Percentiles rank a stretch among this genome's conserved stretches.
Evolutionary conservation across 2,888 invertebrate species (phyloP).

Genomic region (Napeogenes sylphis): DNA sequence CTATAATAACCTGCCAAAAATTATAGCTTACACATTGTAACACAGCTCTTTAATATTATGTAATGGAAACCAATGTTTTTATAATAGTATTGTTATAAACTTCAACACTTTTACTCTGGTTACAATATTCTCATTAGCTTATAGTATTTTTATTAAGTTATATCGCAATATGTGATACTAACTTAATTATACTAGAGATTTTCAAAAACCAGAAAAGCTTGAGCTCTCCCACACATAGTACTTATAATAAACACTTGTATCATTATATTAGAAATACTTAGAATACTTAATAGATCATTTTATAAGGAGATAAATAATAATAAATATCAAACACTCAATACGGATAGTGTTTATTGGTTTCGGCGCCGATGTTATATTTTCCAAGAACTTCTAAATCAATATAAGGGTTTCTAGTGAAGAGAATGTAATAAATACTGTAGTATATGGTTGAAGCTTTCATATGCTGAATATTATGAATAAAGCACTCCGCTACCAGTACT

Average conservation of each 20-base stretch:
- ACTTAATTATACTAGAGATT: too few relatives aligned
- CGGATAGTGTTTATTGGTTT: constrained; percentile 8
- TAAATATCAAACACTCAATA: constrained; percentile 2
- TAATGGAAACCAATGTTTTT: too few relatives aligned
- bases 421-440: constrained; percentile 14
- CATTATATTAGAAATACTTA: not conserved
- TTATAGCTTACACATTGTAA: not conserved
- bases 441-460: constrained; percentile 3
- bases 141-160: too few relatives aligned
- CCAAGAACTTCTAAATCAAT: constrained; percentile 23
- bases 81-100: too few relatives aligned
- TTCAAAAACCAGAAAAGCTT: too few relatives aligned
- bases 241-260: too few relatives aligned
- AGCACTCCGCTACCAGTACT: too few relatives aligned
- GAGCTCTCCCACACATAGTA: too few relatives aligned
- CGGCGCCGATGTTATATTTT: constrained; percentile 19
- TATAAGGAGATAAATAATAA: not conserved
- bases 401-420: constrained; percentile 18
- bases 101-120: too few relatives aligned
- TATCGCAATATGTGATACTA: too few relatives aligned
- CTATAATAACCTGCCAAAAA: constrained; percentile 2
- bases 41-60: not conserved
- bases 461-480: not conserved
- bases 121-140: too few relatives aligned
- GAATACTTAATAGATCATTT: not conserved